Evolutionary conservation across 2,797 vertebrate species (phyloP), one percentile per base, ranked within the genome.

Genomic region (Salmo trutta): DNA sequence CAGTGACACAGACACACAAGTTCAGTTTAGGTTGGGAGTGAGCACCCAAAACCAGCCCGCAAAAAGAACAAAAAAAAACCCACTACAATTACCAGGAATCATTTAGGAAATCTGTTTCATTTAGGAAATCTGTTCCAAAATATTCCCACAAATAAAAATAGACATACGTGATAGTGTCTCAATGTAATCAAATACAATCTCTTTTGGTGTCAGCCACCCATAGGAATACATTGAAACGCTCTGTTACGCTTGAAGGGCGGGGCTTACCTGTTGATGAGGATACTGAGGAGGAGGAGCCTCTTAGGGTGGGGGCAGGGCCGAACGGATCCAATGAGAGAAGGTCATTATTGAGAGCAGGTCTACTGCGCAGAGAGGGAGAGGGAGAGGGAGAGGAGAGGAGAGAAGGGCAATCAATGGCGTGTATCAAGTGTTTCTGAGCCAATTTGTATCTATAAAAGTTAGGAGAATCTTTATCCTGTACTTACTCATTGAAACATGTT

Each of bases 241-340:
- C 56, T 7, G 17, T 19, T 19, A 59, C 21, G 17, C 19, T n/a
- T 59, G 59, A 72, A 52, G 74, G 36, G n/a, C 6, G 21, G 33
- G n/a, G 51, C 29, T 83, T 94, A 98, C 97, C 97, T 95, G 96
- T 89, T 19, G 95, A 93, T 8, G 93, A 94, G 2, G 95, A 94
- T 3, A 92, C 78, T 0, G 96, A 94, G 33, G 93, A 87, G 76
- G 94, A 88, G 77, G 96, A 94, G 3, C 93, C 94, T 2, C 94
- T 87, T 12, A 95, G 64, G 21, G 12, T 93, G 71, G 91, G 64
- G 21, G 12, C 92, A 69, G 92, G 95, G 83, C 94, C 91, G 77
- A 98, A 96, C 2, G 97, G 96, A 88, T 99, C 98, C 96, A 97
- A 94, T 81, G 96, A 97, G 77, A 98, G 92, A 47, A 99, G 94